Evolutionary conservation across 2,888 invertebrate genomes (phyloP).

Genomic region (Oligia strigilis): DNA sequence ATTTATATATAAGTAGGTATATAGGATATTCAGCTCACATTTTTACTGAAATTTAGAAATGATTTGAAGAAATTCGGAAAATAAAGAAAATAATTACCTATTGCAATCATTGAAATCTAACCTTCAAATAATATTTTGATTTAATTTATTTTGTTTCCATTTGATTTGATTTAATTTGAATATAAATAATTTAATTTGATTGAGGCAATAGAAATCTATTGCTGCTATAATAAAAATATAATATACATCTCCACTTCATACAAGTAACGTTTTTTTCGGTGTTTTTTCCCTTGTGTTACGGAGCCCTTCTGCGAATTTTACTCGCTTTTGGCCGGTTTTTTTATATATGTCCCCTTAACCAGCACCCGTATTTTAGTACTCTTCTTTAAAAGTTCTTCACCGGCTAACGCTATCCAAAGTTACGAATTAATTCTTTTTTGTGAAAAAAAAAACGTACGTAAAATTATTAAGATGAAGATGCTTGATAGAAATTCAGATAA

Average conservation of each 20-base stretch:
- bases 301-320: no score
- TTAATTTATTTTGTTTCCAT: no score
- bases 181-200: no score
- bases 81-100: background rate
- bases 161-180: no score
- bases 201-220: no score
- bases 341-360: no score
- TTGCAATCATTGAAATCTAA: background rate
- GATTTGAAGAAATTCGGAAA: background rate
- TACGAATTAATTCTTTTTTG: background rate
- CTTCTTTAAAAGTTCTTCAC: background rate
- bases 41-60: background rate
- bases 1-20: background rate
- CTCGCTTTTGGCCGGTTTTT: no score
- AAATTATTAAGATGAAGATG: background rate
- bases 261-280: no score
- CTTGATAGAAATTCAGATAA: slow-evolving; percentile 3
- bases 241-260: no score
- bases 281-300: no score
- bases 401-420: background rate
- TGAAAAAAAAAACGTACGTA: background rate
- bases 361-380: background rate
- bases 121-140: background rate
- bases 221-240: no score
- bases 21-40: background rate